A percentile compares a stretch with the other conserved stretches of the same genome.
phyloP scores from a whole-genome alignment of 2,888 invertebrate species.

The Ypsolopha sequella region DNA sequence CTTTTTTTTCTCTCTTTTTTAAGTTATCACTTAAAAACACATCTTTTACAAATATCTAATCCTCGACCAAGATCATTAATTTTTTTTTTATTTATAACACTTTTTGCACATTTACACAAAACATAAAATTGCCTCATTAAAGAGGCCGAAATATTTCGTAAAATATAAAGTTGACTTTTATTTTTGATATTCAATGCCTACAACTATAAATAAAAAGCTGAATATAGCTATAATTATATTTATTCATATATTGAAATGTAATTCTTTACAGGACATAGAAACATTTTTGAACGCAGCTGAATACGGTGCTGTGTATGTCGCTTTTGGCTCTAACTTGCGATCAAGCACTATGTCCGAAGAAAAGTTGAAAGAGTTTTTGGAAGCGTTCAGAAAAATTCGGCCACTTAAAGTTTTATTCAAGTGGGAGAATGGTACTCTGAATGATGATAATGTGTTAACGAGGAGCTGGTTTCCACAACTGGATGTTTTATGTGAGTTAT shows the following conservation, averaged over 20 bases:
- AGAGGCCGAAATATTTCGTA: no score
- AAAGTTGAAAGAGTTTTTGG: slow-evolving; percentile 68
- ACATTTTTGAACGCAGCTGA: slow-evolving; percentile 71
- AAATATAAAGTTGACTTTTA: no score
- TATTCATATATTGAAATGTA: neutral
- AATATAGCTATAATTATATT: no score
- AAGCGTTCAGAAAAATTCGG: slow-evolving; percentile 67
- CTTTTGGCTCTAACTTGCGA: slow-evolving; percentile 80
- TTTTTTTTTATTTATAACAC: no score
- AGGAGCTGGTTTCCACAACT: slow-evolving; percentile 77
- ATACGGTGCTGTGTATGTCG: slow-evolving; percentile 78
- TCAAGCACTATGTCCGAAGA: slow-evolving; percentile 70
- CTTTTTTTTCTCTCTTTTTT: no score
- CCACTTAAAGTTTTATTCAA: slow-evolving; percentile 81
- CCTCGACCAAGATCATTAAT: no score
- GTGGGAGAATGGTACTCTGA: slow-evolving; percentile 73
- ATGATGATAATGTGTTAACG: slow-evolving; percentile 70
- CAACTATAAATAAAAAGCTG: no score
- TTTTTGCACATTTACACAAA: no score
- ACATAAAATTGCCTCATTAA: no score
- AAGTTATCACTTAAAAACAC: no score
- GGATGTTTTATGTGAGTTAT: slow-evolving; percentile 74
- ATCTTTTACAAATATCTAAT: no score
- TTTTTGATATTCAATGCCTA: no score
- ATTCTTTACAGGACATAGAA: slow-evolving; percentile 61